Evolutionary conservation across 2,888 invertebrate species (phyloP).

Genomic region (Plemyria rubiginata): DNA sequence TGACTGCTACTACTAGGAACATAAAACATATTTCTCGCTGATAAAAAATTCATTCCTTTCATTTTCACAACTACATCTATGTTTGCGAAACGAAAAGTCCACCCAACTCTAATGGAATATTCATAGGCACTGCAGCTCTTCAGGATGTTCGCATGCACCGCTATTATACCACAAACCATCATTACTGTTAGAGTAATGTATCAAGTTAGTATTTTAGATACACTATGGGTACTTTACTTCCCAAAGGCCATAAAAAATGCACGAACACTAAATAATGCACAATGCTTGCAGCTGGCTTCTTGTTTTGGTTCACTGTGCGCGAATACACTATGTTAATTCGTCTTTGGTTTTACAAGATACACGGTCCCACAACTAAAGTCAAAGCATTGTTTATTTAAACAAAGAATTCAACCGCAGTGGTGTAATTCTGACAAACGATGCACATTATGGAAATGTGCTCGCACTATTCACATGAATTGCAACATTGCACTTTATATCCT

Average conservation of each 20-base stretch:
- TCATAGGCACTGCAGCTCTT: background rate
- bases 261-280: background rate
- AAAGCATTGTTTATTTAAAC: background rate
- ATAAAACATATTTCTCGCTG: too few species aligned
- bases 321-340: too few species aligned
- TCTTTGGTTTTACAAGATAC: too few species aligned
- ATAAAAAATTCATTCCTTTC: too few species aligned
- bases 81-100: too few species aligned
- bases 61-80: too few species aligned
- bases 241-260: background rate
- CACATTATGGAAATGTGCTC: background rate
- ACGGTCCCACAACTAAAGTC: too few species aligned
- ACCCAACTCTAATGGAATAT: background rate
- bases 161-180: background rate
- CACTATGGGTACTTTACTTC: too few species aligned
- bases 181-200: too few species aligned
- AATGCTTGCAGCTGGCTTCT: background rate
- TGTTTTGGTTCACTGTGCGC: too few species aligned
- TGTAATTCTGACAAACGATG: background rate
- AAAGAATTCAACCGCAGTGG: background rate
- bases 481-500: background rate
- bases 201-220: too few species aligned
- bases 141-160: background rate
- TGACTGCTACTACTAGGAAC: too few species aligned
- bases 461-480: background rate